Evolutionary conservation across 2,113 vertebrate species (phyloP), one percentile per base, ranked within the genome.

Genomic region (Motacilla alba): DNA sequence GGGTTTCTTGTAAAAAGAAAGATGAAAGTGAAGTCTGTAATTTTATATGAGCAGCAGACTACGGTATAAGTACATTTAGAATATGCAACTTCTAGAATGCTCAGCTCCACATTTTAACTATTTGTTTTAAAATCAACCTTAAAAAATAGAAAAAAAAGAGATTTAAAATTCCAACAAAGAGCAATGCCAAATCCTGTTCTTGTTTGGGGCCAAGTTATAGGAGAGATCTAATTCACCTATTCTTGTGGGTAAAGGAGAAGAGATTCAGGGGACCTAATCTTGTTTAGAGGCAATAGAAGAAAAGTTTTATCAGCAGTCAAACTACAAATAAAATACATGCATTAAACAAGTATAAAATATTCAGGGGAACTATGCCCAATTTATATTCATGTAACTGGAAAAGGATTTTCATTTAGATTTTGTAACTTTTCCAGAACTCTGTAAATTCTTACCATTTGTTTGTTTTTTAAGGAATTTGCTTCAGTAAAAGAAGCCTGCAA

Each of bases 21-120:
- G 98, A 99, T 99, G 98, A 98, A 98, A 98, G 98, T 95, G 97
- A 97, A 97, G 97, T 79, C 96, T 93, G 97, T 98, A 98, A 98
- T 97, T 96, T 96, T 98, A 98, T 97, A 97, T 96, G 92, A 87
- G 95, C 79, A 96, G 95, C 96, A 96, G 97, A 98, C 94, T 96
- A 95, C 43, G 83, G 88, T 90, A 96, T 89, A 94, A 96, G 95
- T 90, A 80, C 93, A 94, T 97, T 97, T 97, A 94, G 96, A 97
- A 97, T 95, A 97, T 70, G 94, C 69, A 80, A 91, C 92, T 96
- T 97, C 94, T 90, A 97, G 96, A 95, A 94, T 74, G 69, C 74
- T 95, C 90, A 94, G 78, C 94, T 97, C 82, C 87, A 89, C 88
- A 68, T 95, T 96, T 97, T 90, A 97, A 95, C 79, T 97, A 74